These are phyloP conservation scores for Serrognathus titanus DNA, from an alignment of 2,888 invertebrate genomes.

Conservation along the genomic window DNA sequence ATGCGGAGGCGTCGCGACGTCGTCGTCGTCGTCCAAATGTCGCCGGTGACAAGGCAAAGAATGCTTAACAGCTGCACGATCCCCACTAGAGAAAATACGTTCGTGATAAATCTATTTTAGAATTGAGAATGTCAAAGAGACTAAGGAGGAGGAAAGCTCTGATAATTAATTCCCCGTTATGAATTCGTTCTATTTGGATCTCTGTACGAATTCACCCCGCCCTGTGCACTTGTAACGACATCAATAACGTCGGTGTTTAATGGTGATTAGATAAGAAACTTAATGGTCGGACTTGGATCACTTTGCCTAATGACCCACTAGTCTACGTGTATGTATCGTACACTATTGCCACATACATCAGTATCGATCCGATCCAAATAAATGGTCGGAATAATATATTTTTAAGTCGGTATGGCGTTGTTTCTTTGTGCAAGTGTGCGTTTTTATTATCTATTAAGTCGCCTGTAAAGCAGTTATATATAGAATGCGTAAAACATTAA, in stretches of 20 bases:
- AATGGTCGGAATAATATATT: background rate
- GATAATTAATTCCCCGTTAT: background rate
- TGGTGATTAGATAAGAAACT: slow-evolving; percentile 15
- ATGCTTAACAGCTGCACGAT: slow-evolving; percentile 37
- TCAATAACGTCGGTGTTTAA: slow-evolving; percentile 8
- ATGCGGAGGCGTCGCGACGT: slow-evolving; percentile 33
- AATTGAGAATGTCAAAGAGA: slow-evolving; percentile 7
- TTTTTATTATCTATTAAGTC: slow-evolving; percentile 13
- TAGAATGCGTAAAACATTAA: slow-evolving; percentile 12
- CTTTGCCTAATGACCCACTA: slow-evolving; percentile 9
- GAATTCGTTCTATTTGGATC: slow-evolving; percentile 10
- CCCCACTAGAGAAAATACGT: slow-evolving; percentile 28
- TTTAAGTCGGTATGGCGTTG: background rate
- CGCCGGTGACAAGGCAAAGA: slow-evolving; percentile 37
- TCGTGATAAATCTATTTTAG: slow-evolving; percentile 9
- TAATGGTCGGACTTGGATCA: slow-evolving; percentile 10
- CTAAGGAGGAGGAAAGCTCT: background rate
- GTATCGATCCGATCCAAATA: background rate
- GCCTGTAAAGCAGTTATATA: slow-evolving; percentile 12
- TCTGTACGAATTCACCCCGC: slow-evolving; percentile 8
- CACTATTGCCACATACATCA: too few species aligned
- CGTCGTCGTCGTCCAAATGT: slow-evolving; percentile 33
- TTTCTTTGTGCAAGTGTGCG: slow-evolving; percentile 1
- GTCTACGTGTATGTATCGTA: too few species aligned
- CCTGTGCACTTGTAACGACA: slow-evolving; percentile 5